phyloP scores from a whole-genome alignment of 1,140 invertebrate genomes.

The Atta cephalotes region DNA sequence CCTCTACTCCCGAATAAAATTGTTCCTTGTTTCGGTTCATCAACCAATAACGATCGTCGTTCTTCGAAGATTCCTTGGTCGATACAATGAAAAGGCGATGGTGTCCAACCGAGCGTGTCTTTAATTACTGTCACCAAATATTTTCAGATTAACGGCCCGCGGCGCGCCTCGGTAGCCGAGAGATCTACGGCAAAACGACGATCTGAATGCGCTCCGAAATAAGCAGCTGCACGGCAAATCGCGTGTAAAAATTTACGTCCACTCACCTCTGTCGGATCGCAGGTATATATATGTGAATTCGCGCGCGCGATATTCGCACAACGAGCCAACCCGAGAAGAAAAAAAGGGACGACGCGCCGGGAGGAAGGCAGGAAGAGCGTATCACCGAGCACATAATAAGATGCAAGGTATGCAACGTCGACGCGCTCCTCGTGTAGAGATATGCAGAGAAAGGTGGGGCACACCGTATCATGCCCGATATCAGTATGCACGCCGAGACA shows the following conservation, averaged over 20 bases:
- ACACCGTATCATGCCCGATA: conserved; percentile 57
- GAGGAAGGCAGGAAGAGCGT: conserved; percentile 35
- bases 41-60: conserved; percentile 61
- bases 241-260: conserved; percentile 73
- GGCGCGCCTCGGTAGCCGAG: conserved; percentile 54
- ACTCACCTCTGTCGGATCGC: conserved; percentile 1
- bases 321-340: not conserved
- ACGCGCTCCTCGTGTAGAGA: conserved; percentile 1
- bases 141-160: conserved; percentile 70
- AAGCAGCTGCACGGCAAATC: conserved; percentile 68
- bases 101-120: conserved; percentile 62
- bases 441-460: conserved; percentile 37
- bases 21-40: conserved; percentile 54
- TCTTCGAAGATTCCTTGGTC: conserved; percentile 50
- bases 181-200: conserved; percentile 25
- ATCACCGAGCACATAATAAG: conserved; percentile 69
- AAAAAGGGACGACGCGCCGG: not conserved
- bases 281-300: conserved; percentile 17
- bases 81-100: conserved; percentile 22
- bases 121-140: conserved; percentile 75
- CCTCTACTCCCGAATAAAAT: not conserved
- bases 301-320: conserved; percentile 47
- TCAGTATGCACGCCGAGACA: conserved; percentile 75
- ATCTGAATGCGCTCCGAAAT: conserved; percentile 38
- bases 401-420: conserved; percentile 69